Conservation (phyloP, 1,140 invertebrate species). For the Philaenus spumarius region DNA sequence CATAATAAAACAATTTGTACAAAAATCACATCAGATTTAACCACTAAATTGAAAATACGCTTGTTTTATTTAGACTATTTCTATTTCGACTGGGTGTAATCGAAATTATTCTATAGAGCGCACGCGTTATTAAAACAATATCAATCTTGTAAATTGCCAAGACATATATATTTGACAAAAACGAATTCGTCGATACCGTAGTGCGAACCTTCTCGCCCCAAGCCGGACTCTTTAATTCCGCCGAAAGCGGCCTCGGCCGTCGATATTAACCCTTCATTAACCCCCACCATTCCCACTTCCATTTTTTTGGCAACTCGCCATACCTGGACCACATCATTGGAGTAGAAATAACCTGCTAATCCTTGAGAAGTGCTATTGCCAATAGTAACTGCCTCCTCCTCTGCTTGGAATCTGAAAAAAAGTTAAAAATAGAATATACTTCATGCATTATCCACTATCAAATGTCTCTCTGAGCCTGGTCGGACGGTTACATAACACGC, state of each 20-base stretch:
- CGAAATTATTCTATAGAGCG: too few species aligned
- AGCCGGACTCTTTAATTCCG: slow-evolving; percentile 94
- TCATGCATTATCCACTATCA: slow-evolving; percentile 9
- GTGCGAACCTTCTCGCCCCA: slow-evolving; percentile 90
- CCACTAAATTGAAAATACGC: too few species aligned
- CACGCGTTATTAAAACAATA: too few species aligned
- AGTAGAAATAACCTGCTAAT: slow-evolving; percentile 89
- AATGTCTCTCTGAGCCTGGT: neutral
- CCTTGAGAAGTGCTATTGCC: slow-evolving; percentile 71
- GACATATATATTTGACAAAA: slow-evolving; percentile 92
- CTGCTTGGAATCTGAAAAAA: slow-evolving; percentile 65
- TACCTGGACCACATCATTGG: slow-evolving; percentile 83
- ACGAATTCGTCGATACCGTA: slow-evolving; percentile 94
- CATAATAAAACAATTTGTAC: too few species aligned
- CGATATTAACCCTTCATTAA: slow-evolving; percentile 94
- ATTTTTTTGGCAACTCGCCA: slow-evolving; percentile 80
- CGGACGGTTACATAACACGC: too few species aligned
- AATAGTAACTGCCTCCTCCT: slow-evolving; percentile 77
- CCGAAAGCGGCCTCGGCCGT: slow-evolving; percentile 91
- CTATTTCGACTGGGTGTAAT: too few species aligned
- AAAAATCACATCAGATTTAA: too few species aligned
- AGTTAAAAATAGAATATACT: slow-evolving; percentile 12
- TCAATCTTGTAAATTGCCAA: slow-evolving; percentile 44
- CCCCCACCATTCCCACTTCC: slow-evolving; percentile 93
- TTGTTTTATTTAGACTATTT: too few species aligned